A percentile compares a stretch with the other conserved stretches of the same genome.
Conservation (phyloP, 2,888 invertebrate species). For the Ectropis crepuscularia region DNA sequence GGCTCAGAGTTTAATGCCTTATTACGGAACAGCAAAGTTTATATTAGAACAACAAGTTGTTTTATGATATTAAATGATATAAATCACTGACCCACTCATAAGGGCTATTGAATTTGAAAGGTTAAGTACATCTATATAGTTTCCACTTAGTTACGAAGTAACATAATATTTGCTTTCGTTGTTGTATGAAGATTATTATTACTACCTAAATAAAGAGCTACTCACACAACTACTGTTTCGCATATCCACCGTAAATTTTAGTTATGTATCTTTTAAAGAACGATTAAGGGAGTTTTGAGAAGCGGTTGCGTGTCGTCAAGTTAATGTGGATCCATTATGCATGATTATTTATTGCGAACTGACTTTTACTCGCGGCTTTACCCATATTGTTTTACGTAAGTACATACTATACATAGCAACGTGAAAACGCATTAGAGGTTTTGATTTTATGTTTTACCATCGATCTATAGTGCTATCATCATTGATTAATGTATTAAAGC, state of each 20-base stretch:
- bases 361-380: too few species aligned
- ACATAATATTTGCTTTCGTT: slow-evolving; percentile 17
- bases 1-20: not conserved
- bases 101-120: slow-evolving; percentile 36
- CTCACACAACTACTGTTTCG: not conserved
- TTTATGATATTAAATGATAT: slow-evolving; percentile 26
- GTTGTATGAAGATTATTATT: slow-evolving; percentile 13
- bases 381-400: too few species aligned
- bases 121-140: slow-evolving; percentile 22
- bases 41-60: slow-evolving; percentile 13
- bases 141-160: slow-evolving; percentile 14
- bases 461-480: too few species aligned
- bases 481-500: too few species aligned
- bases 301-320: slow-evolving; percentile 8
- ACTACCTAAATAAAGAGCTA: too few species aligned
- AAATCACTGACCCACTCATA: slow-evolving; percentile 30
- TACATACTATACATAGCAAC: too few species aligned
- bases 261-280: not conserved
- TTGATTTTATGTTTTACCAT: too few species aligned
- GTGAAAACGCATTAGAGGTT: too few species aligned
- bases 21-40: slow-evolving; percentile 7
- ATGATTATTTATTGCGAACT: slow-evolving; percentile 40
- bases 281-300: slow-evolving; percentile 7
- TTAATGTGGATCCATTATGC: slow-evolving; percentile 31
- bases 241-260: not conserved